Evolutionary conservation across 2,797 vertebrate genomes (phyloP).

Genomic region (Amblyraja radiata): DNA sequence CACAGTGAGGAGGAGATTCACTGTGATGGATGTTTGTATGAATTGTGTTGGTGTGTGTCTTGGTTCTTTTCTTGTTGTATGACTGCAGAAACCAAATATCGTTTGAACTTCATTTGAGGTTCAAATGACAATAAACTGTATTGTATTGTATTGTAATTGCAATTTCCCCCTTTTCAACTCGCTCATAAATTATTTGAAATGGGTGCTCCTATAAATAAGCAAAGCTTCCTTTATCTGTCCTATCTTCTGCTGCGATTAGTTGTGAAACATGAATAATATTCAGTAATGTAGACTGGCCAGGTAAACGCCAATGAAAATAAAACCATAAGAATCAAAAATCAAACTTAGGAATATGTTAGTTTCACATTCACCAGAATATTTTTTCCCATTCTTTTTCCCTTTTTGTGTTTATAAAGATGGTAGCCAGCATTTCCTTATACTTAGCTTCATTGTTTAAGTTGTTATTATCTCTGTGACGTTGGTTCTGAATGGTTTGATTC

Average conservation of each 20-base stretch:
- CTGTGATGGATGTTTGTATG: too few relatives aligned
- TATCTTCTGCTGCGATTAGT: background rate
- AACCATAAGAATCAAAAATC: too few relatives aligned
- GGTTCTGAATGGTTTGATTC: too few relatives aligned
- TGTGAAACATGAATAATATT: background rate
- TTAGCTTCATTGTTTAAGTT: background rate
- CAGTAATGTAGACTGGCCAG: background rate
- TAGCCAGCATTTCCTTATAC: background rate
- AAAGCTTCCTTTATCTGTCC: background rate
- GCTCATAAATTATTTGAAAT: background rate
- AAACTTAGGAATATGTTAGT: background rate
- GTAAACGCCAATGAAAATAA: background rate
- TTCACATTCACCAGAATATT: background rate
- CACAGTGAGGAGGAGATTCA: too few relatives aligned
- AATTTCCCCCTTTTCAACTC: background rate
- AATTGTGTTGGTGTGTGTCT: too few relatives aligned
- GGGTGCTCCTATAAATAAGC: background rate
- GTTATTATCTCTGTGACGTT: background rate
- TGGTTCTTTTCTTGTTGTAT: too few relatives aligned
- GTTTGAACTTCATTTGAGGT: too few relatives aligned
- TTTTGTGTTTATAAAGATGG: background rate
- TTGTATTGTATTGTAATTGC: background rate
- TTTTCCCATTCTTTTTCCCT: background rate
- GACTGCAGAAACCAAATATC: too few relatives aligned
- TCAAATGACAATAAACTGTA: too few relatives aligned